These are phyloP conservation scores for Azemiops feae DNA, from an alignment of 2,113 vertebrate species.

Conservation along the genomic window DNA sequence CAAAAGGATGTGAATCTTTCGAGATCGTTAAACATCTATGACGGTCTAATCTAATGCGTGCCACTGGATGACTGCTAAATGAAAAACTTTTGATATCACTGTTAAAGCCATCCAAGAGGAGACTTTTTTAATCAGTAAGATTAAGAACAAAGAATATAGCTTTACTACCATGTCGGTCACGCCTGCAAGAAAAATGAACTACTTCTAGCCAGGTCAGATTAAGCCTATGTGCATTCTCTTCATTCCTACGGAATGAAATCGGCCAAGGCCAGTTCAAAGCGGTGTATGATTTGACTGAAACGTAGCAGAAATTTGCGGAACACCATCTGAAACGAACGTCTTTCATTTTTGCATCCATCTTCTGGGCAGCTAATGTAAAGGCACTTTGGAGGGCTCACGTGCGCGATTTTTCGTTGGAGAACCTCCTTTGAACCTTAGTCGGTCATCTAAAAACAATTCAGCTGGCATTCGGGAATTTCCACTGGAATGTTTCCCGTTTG, in stretches of 20 bases:
- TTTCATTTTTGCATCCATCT: not conserved
- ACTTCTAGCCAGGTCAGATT: not conserved
- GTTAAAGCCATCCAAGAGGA: not conserved
- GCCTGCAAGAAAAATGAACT: not conserved
- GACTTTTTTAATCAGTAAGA: not conserved
- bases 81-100: not conserved
- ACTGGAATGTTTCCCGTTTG: not conserved
- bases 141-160: not conserved
- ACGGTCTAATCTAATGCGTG: not conserved
- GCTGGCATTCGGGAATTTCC: not conserved
- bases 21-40: not conserved
- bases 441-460: not conserved
- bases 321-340: not conserved
- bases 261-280: not conserved
- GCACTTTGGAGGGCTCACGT: not conserved
- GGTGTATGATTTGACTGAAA: not conserved
- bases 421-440: not conserved
- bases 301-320: not conserved
- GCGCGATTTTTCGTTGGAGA: not conserved
- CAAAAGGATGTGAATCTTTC: not conserved
- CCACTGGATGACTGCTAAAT: not conserved
- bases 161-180: not conserved
- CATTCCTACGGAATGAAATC: not conserved
- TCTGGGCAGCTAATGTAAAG: not conserved
- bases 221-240: not conserved